Percentiles rank a stretch among this genome's conserved stretches.
These are phyloP conservation scores for Sebastes umbrosus DNA, from an alignment of 2,797 vertebrate genomes.

Conservation along the genomic window DNA sequence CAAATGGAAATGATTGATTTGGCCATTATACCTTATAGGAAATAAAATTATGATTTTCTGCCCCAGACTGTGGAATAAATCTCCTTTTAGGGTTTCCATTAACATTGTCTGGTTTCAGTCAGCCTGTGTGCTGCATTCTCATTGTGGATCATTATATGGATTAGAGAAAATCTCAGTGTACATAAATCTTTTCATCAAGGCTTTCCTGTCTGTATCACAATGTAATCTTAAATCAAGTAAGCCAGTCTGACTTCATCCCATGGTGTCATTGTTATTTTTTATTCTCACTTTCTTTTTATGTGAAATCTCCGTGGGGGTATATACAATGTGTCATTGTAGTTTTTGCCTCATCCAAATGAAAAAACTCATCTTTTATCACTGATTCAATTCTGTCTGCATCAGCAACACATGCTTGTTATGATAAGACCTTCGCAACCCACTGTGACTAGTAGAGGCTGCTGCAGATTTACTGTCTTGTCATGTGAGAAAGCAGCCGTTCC, in stretches of 20 bases:
- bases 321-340: neutral
- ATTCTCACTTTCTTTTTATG: conserved; percentile 4
- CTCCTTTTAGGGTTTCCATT: conserved; percentile 37
- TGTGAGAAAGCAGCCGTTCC: neutral
- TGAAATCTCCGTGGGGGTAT: neutral
- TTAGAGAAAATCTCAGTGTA: conserved; percentile 55
- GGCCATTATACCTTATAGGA: conserved; percentile 47
- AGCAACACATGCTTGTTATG: conserved; percentile 3
- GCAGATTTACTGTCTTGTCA: conserved; percentile 12
- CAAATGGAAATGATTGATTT: conserved; percentile 69
- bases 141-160: conserved; percentile 55
- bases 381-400: conserved; percentile 3
- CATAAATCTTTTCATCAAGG: conserved; percentile 68
- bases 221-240: conserved; percentile 55
- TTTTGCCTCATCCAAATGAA: neutral
- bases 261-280: neutral
- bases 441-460: neutral
- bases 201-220: conserved; percentile 37
- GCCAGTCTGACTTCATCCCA: conserved; percentile 18
- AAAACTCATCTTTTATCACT: conserved; percentile 13
- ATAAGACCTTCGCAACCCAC: conserved; percentile 6
- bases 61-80: conserved; percentile 13
- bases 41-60: conserved; percentile 52
- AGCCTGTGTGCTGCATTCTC: conserved; percentile 18
- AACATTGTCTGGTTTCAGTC: conserved; percentile 28